A percentile compares a stretch with the other conserved stretches of the same genome.
Evolutionary conservation across 2,797 vertebrate genomes (phyloP).

Genomic region (Dendrocincla fuliginosa): DNA sequence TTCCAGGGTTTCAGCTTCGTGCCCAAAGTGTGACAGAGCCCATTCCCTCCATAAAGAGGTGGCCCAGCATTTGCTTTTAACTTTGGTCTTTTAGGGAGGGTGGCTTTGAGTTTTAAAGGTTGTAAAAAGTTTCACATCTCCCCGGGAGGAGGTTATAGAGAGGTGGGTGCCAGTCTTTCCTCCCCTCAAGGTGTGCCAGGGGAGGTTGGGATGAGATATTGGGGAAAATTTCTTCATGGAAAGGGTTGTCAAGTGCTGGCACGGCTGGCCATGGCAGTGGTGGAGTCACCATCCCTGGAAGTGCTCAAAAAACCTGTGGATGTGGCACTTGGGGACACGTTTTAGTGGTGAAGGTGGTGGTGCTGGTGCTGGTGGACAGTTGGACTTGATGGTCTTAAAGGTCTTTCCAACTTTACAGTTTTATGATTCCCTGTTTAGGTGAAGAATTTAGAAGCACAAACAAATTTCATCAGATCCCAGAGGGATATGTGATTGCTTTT

Average conservation of each 20-base stretch:
- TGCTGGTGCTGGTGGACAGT: not conserved
- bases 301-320: not conserved
- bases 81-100: not conserved
- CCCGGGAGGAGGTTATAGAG: not conserved
- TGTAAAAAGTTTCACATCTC: not conserved
- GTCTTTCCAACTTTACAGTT: not conserved
- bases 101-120: not conserved
- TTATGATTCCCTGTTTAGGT: not conserved
- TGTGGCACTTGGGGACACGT: not conserved
- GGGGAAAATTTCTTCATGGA: rapidly evolving
- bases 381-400: not conserved
- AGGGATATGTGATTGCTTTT: not conserved
- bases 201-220: not conserved
- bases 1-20: not conserved
- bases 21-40: not conserved
- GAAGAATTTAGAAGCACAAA: rapidly evolving
- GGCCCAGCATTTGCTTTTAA: rapidly evolving
- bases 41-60: not conserved
- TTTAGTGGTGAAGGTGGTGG: not conserved
- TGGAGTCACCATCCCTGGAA: not conserved
- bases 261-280: not conserved
- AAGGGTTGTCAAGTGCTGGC: not conserved
- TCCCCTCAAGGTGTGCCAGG: not conserved
- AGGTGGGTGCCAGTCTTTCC: not conserved
- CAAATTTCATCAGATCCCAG: not conserved